Evolutionary conservation across 2,113 vertebrate genomes (phyloP).

Genomic region (Hylia prasina): DNA sequence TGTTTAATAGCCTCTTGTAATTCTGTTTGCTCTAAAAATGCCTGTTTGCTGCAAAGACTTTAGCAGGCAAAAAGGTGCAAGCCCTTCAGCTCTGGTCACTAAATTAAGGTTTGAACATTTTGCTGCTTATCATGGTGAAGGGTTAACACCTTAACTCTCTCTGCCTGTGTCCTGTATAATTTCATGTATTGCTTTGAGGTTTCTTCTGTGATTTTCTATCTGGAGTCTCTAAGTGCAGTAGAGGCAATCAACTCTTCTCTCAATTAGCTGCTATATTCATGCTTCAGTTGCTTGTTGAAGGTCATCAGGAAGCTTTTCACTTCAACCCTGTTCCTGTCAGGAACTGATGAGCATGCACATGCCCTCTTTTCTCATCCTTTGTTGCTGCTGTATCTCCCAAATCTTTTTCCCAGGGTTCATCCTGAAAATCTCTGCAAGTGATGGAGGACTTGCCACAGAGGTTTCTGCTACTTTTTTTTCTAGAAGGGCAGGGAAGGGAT

Average conservation of each 20-base stretch:
- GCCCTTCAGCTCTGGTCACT: not conserved
- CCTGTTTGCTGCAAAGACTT: not conserved
- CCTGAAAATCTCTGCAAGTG: not conserved
- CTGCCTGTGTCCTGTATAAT: not conserved
- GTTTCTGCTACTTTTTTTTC: not conserved
- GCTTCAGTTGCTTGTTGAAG: conserved; percentile 25
- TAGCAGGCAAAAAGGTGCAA: not conserved
- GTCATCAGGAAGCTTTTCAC: conserved; percentile 21
- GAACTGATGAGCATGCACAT: not conserved
- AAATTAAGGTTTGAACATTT: not conserved
- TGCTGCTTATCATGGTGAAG: not conserved
- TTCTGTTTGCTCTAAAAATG: not conserved
- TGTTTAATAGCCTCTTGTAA: not conserved
- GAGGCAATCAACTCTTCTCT: conserved; percentile 3
- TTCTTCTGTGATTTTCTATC: not conserved
- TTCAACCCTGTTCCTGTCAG: not conserved
- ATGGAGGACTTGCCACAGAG: not conserved
- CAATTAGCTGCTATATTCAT: conserved; percentile 24
- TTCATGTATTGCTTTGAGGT: not conserved
- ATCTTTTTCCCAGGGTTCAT: not conserved
- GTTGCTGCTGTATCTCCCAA: not conserved
- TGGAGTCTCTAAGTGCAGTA: not conserved
- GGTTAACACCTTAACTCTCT: not conserved
- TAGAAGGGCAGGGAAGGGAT: not conserved
- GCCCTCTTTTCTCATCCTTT: not conserved